phyloP scores from a whole-genome alignment of 2,797 vertebrate species.

The Astyanax mexicanus region DNA sequence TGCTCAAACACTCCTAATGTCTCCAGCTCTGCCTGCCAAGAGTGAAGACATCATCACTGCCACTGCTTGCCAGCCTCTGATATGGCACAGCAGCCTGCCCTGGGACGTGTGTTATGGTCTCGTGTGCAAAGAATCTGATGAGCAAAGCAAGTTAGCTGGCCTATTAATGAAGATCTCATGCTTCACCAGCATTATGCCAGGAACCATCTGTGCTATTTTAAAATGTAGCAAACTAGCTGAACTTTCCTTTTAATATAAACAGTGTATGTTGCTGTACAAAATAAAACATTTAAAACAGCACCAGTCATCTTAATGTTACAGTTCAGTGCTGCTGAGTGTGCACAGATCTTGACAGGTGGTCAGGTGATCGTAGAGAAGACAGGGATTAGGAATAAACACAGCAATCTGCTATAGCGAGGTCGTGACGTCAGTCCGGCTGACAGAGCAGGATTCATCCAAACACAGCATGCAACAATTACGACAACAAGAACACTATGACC shows the following conservation, averaged over 20 bases:
- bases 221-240: not conserved
- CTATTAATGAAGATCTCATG: not conserved
- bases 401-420: constrained; percentile 51
- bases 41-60: constrained; percentile 54
- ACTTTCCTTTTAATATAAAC: not conserved
- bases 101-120: constrained; percentile 10
- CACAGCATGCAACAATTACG: constrained; percentile 56
- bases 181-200: not conserved
- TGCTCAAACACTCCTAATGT: constrained; percentile 59
- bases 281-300: not conserved
- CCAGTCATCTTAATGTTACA: not conserved
- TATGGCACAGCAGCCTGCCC: constrained; percentile 39
- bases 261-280: not conserved
- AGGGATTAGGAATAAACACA: constrained; percentile 54
- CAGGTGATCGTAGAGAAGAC: constrained; percentile 44
- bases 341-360: not conserved
- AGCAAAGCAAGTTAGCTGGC: not conserved
- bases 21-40: constrained; percentile 49
- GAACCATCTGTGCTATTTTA: not conserved
- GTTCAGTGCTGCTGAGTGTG: not conserved
- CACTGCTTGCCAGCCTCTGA: constrained; percentile 48
- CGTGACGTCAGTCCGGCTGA: constrained; percentile 56
- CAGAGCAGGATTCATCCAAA: constrained; percentile 58
- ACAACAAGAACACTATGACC: constrained; percentile 49
- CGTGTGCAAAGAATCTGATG: not conserved